Evolutionary conservation across 1,140 invertebrate genomes (phyloP), one percentile per base, ranked within the genome.

Genomic region (Kradibia gibbosae): DNA sequence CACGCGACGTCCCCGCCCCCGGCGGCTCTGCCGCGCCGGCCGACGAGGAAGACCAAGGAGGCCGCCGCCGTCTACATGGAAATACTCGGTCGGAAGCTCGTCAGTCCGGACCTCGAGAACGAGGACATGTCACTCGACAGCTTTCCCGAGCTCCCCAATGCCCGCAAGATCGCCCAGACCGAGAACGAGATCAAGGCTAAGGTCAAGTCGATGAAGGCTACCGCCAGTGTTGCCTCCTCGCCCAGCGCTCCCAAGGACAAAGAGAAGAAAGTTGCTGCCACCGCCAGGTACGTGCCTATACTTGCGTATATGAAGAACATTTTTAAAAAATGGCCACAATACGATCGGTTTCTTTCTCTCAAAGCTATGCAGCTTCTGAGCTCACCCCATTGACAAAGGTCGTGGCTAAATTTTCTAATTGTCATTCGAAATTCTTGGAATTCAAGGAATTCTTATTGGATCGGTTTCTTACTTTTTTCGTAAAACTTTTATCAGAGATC

Each of bases 21-120:
- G 8, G 7, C 45, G 1, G 31, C 1, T 25, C 8, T 57, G 34
- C 13, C 39, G 3, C 87, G 88, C 65, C 89, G 95, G 57, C 95
- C 95, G 0, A 92, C 93, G 1, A 91, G 95, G 55, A 96, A 95
- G 88, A 95, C 95, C 8, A 96, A 95, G 87, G 94, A 95, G 90
- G 94, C 94, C 71, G 95, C 95, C 22, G 92, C 94, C 28, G 93
- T 95, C 36, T 96, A 95, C 82, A 94, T 96, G 94, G 94, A 95
- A 86, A 93, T 95, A 83, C 91, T 96, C 36, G 94, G 94, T 13
- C 93, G 94, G 84, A 94, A 95, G 86, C 89, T 95, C 31, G 91
- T 93, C 0, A 92, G 90, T 84, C 91, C 92, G 0, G 93, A 93
- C 82, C 88, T 92, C 11, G 92, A 92, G 31, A 94, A 94, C 83